phyloP scores from a whole-genome alignment of 1,140 invertebrate species.

The Grapholita molesta region DNA sequence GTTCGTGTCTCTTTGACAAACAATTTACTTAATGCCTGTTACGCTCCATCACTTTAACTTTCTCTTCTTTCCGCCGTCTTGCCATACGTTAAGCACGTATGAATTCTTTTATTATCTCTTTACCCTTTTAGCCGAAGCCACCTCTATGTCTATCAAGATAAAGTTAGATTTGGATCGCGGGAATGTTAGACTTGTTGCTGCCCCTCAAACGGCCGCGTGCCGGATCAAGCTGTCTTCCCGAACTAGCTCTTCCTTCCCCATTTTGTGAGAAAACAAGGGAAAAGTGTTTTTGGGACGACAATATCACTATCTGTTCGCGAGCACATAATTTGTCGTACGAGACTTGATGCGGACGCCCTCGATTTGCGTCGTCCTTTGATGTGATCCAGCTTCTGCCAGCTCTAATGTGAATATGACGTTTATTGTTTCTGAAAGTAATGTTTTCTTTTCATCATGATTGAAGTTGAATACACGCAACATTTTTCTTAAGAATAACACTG shows the following conservation, averaged over 20 bases:
- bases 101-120: slow-evolving; percentile 36
- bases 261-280: slow-evolving; percentile 54
- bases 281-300: slow-evolving; percentile 55
- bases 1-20: slow-evolving; percentile 29
- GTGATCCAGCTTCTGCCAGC: slow-evolving; percentile 22
- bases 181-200: slow-evolving; percentile 52
- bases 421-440: slow-evolving; percentile 17
- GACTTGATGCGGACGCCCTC: slow-evolving; percentile 41
- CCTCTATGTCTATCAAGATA: slow-evolving; percentile 30
- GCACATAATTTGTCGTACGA: slow-evolving; percentile 53
- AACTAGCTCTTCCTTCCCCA: slow-evolving; percentile 53
- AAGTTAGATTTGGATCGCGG: slow-evolving; percentile 38
- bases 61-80: slow-evolving; percentile 33
- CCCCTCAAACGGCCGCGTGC: slow-evolving; percentile 38
- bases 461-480: neutral
- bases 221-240: slow-evolving; percentile 62
- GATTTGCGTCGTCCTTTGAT: slow-evolving; percentile 39
- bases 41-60: slow-evolving; percentile 45
- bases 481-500: neutral
- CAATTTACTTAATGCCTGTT: slow-evolving; percentile 36
- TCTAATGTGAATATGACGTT: slow-evolving; percentile 23
- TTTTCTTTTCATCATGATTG: slow-evolving; percentile 9
- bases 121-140: slow-evolving; percentile 26
- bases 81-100: slow-evolving; percentile 37
- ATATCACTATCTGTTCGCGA: slow-evolving; percentile 48